Evolutionary conservation across 2,888 invertebrate species (phyloP), one percentile per base, ranked within the genome.

Genomic region (Hirtodrosophila trivittata): DNA sequence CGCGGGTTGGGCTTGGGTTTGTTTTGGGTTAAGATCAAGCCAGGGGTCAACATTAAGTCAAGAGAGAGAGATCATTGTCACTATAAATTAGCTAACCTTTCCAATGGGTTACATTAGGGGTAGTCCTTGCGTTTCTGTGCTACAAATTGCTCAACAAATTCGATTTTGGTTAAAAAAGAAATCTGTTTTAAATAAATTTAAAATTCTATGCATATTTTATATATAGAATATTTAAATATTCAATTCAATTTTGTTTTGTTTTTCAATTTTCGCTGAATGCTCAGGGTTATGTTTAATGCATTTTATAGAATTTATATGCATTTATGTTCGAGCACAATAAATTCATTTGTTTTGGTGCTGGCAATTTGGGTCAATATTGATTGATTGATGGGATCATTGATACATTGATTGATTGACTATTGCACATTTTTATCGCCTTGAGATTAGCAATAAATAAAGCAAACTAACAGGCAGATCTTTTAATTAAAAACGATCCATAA

Each of bases 351-450:
- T 59, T 18, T 51, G n/a, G n/a, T n/a, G 37, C 41, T 38, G 43
- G n/a, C 16, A 50, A 80, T 76, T 70, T 74, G 16, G 76, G 77
- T 80, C 74, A 80, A 60, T 47, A 66, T 51, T 75, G 62, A 75
- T 66, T 70, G 62, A 72, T 55, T 56, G 46, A 35, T 10, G 26
- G 41, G 21, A 42, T 38, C 41, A 52, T 38, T 43, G 50, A 49
- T 13, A 43, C 26, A 42, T 46, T 39, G 54, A 50, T 56, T 56
- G 26, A 39, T 16, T 21, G 39, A 28, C 28, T 28, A n/a, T n/a
- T 49, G 43, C 32, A 47, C 21, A 59, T 52, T 54, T 39, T 59
- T 56, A 45, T 60, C 32, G 63, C 63, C 59, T 39, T 46, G 51
- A 41, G 46, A 33, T 55, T 9, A 32, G 28, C 0, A 8, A 42